These are phyloP conservation scores for Euborellia annulipes DNA, from an alignment of 1,140 invertebrate genomes.

Conservation along the genomic window DNA sequence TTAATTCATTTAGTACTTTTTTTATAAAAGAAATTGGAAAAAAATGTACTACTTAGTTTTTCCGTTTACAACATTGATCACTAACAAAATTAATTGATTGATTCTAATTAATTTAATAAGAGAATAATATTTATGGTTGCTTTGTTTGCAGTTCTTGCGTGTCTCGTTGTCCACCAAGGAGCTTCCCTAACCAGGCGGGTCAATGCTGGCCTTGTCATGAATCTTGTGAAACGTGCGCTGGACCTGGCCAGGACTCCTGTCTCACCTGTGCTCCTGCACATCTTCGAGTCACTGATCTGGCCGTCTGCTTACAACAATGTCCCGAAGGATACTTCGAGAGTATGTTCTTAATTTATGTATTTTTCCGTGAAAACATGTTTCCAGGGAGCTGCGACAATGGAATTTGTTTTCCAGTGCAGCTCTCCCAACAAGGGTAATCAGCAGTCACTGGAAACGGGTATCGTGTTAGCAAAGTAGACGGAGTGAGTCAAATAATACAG, in stretches of 20 bases:
- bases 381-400: too few species aligned
- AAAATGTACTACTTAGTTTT: too few species aligned
- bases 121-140: too few species aligned
- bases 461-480: too few species aligned
- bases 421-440: too few species aligned
- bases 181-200: constrained; percentile 57
- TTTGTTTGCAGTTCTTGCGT: constrained; percentile 51
- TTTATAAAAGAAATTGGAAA: too few species aligned
- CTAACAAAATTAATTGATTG: too few species aligned
- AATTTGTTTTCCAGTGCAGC: neutral
- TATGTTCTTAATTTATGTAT: constrained; percentile 25
- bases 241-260: constrained; percentile 66
- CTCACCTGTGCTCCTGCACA: constrained; percentile 64
- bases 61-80: too few species aligned
- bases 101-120: too few species aligned
- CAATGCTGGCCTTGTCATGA: constrained; percentile 69
- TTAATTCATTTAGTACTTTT: too few species aligned
- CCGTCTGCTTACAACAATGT: constrained; percentile 65
- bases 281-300: constrained; percentile 57
- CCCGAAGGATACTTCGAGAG: constrained; percentile 74
- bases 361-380: neutral
- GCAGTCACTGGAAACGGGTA: too few species aligned
- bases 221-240: constrained; percentile 66
- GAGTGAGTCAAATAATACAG: too few species aligned
- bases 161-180: constrained; percentile 59